phyloP scores from a whole-genome alignment of 2,888 invertebrate genomes.

The Sminthurinus aureus region DNA sequence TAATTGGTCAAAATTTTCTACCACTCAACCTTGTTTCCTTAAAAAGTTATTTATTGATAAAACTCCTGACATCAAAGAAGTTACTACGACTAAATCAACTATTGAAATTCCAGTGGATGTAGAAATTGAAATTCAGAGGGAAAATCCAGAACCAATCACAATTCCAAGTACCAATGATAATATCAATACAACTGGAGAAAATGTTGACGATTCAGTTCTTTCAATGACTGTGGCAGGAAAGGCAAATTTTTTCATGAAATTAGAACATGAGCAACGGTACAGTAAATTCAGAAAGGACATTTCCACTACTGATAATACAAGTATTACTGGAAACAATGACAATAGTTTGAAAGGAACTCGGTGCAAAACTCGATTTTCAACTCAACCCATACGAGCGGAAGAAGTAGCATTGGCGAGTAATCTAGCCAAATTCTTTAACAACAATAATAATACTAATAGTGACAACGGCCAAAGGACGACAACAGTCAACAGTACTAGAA shows the following conservation, averaged over 20 bases:
- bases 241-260: constrained; percentile 58
- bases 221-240: constrained; percentile 58
- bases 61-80: not conserved
- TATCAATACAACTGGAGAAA: not conserved
- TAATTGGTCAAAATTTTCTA: constrained; percentile 53
- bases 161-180: not conserved
- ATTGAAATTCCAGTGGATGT: not conserved
- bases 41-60: constrained; percentile 51
- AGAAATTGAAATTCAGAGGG: not conserved
- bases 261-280: constrained; percentile 58
- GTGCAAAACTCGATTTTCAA: constrained; percentile 37
- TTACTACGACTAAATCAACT: not conserved
- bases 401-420: constrained; percentile 39
- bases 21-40: constrained; percentile 54
- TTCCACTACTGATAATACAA: not conserved
- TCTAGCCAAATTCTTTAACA: not conserved
- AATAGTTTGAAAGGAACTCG: not conserved
- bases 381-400: constrained; percentile 52
- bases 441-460: not conserved
- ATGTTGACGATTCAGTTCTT: constrained; percentile 48
- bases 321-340: not conserved
- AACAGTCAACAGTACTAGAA: no score
- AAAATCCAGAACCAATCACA: not conserved
- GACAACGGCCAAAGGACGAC: constrained; percentile 3
- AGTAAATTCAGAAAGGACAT: constrained; percentile 55